These are phyloP conservation scores for Malthinus seriepunctatus DNA, from an alignment of 2,888 invertebrate genomes.

Conservation along the genomic window DNA sequence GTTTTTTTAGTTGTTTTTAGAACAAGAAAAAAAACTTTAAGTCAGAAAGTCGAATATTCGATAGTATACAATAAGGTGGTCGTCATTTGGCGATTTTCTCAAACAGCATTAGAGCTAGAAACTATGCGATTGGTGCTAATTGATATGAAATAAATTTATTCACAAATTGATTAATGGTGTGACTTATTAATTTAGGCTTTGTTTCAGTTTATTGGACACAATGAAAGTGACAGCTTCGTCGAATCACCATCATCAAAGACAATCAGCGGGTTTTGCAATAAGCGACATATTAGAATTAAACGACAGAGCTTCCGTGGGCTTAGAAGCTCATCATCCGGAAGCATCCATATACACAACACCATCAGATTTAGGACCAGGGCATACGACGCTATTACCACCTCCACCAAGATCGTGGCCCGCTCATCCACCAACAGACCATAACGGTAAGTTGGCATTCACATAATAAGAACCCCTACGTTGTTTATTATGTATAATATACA, in stretches of 20 bases:
- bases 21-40: no score
- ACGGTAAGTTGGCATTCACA: constrained; percentile 38
- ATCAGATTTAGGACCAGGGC: constrained; percentile 54
- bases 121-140: no score
- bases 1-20: no score
- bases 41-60: no score
- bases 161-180: no score
- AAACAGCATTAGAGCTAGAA: no score
- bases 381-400: constrained; percentile 33
- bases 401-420: constrained; percentile 47
- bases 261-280: constrained; percentile 84
- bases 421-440: constrained; percentile 42
- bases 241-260: constrained; percentile 58
- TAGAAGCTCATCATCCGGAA: constrained; percentile 53
- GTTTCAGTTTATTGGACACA: constrained; percentile 76
- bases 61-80: no score
- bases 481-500: constrained; percentile 4
- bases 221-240: constrained; percentile 73
- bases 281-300: constrained; percentile 92
- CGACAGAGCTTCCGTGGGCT: constrained; percentile 59
- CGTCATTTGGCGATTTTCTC: no score
- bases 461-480: neutral
- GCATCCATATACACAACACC: constrained; percentile 33
- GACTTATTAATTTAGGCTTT: no score
- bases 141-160: no score